Evolutionary conservation across 1,140 invertebrate species (phyloP).

Genomic region (Drosophila mayri): DNA sequence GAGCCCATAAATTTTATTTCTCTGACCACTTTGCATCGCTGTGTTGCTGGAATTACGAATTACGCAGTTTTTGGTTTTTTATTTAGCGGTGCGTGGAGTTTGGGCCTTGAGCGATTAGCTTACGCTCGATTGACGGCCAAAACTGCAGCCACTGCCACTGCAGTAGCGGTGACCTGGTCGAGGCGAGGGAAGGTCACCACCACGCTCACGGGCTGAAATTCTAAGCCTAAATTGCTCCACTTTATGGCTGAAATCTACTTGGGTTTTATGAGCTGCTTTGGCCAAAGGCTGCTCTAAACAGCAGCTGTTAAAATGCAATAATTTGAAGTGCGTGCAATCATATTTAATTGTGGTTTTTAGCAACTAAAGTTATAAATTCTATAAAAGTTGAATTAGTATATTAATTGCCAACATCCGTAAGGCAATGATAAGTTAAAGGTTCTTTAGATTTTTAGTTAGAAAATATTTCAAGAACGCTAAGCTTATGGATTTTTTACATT

Average conservation of each 20-base stretch:
- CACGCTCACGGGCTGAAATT: slow-evolving; percentile 14
- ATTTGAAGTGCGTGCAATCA: slow-evolving; percentile 1
- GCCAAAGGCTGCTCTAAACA: slow-evolving; percentile 8
- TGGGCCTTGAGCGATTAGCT: slow-evolving; percentile 42
- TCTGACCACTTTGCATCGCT: slow-evolving; percentile 54
- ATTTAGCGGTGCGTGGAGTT: slow-evolving; percentile 21
- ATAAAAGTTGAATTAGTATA: background rate
- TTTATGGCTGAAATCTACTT: background rate
- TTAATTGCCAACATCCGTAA: background rate
- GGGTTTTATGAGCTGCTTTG: background rate
- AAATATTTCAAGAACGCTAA: background rate
- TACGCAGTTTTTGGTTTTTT: slow-evolving; percentile 3
- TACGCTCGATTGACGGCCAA: slow-evolving; percentile 21
- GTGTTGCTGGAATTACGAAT: slow-evolving; percentile 33
- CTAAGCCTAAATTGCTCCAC: background rate
- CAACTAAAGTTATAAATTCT: background rate
- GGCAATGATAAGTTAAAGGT: too few species aligned
- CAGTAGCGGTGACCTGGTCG: slow-evolving; percentile 36
- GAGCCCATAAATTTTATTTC: slow-evolving; percentile 49
- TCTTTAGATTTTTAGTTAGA: background rate
- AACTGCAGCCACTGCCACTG: slow-evolving; percentile 22
- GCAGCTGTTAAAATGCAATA: background rate
- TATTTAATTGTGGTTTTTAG: background rate
- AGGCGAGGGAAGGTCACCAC: slow-evolving; percentile 45
- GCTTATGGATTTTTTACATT: background rate